Conservation (phyloP, 2,797 vertebrate genomes). For the Darevskia mixta region DNA sequence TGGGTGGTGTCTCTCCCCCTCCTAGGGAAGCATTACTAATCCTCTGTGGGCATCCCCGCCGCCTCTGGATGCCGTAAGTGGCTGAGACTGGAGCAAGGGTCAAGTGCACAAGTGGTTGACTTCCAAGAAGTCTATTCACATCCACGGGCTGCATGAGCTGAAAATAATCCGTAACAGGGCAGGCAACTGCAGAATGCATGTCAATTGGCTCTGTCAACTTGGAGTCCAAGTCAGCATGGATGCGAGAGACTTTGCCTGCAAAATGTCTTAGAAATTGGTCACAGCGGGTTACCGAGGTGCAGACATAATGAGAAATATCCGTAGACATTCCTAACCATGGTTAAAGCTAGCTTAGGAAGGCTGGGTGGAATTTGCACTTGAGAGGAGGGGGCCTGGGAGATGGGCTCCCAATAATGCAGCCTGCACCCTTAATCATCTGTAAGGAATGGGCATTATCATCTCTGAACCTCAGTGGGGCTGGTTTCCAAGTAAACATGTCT, state of each 20-base stretch:
- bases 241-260: neutral
- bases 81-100: neutral
- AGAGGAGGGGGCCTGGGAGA: neutral
- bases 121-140: neutral
- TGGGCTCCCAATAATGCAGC: neutral
- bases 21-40: neutral
- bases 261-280: neutral
- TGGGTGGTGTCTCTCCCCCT: neutral
- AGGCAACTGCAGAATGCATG: neutral
- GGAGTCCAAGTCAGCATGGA: neutral
- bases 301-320: neutral
- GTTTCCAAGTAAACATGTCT: conserved; percentile 3
- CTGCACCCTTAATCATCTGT: neutral
- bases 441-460: neutral
- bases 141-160: neutral
- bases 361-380: neutral
- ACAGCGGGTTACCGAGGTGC: neutral
- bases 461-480: neutral
- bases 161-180: neutral
- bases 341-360: neutral
- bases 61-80: neutral
- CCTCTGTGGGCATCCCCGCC: neutral
- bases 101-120: neutral
- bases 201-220: neutral
- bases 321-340: neutral